Base-by-base conservation (phyloP, 2,797 vertebrate genomes). In the Tapera naevia region DNA sequence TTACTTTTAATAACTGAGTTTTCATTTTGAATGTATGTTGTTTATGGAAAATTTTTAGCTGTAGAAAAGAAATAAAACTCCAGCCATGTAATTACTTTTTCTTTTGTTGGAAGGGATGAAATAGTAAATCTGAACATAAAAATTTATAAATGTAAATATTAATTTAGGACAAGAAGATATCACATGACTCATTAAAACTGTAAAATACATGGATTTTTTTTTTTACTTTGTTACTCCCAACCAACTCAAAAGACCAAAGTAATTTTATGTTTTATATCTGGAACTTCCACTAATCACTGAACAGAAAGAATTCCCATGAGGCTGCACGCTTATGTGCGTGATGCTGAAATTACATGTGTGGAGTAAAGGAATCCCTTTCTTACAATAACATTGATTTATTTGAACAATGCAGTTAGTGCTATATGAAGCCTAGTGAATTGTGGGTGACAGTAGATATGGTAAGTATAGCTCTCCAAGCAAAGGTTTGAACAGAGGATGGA, bases 251-350 rank as follows among this genome's bases (percentile, higher is more conserved):
- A 2, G 46, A 61, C n/a, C 25, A 53, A 71, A 82, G 30, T 75
- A 0, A 50, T 76, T 78, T 79, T 72, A 10, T 65, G 17, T 60
- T 74, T 67, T 65, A 7, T 90, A 12, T 27, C 64, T 78, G 61
- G 33, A 91, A 37, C 13, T 84, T 86, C 24, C 10, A 43, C 25
- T 73, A 45, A n/a, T 80, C 15, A 53, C 39, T 7, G 10, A 75
- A 60, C 16, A 25, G 58, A 75, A 75, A 54, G 28, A 71, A 33
- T 39, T 86, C 6, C 37, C 65, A 1, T n/a, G 65, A 48, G 66
- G 32, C 25, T 39, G 30, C 16, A 41, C 2, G 2, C 32, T 85
- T 64, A 56, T 78, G 27, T 0, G 1, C 73, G n/a, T 1, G 1
- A 21, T 80, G 35, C 43, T 73, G 61, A 62, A 89, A 39, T 41